Conservation (phyloP, 1,140 invertebrate species). For the Drosophila kanapiae region DNA sequence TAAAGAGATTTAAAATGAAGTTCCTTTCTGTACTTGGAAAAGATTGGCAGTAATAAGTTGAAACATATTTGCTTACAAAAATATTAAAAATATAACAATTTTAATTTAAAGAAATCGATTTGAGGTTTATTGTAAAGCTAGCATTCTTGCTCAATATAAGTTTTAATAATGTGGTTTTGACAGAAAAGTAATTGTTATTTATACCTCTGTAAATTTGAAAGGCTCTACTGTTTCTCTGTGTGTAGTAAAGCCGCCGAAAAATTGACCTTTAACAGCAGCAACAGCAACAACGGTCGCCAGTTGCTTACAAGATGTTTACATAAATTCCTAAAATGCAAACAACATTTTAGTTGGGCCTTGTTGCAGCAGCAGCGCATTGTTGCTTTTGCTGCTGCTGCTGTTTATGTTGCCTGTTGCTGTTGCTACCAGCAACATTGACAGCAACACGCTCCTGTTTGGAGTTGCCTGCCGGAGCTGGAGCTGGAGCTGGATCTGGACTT, state of each 20-base stretch:
- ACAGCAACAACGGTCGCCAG: constrained; percentile 54
- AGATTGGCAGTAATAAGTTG: no score
- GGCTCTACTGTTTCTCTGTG: constrained; percentile 3
- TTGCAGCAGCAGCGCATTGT: constrained; percentile 17
- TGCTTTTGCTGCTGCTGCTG: constrained; percentile 2
- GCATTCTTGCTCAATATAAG: no score
- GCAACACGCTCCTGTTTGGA: constrained; percentile 69
- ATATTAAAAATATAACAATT: no score
- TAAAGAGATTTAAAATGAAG: no score
- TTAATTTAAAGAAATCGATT: no score
- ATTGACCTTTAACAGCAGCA: constrained; percentile 73
- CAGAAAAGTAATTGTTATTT: background rate
- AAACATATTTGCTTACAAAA: no score
- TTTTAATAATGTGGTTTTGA: background rate
- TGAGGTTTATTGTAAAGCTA: no score
- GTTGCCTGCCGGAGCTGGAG: constrained; percentile 3
- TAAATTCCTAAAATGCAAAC: constrained; percentile 85
- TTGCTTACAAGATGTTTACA: constrained; percentile 84
- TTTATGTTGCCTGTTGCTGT: constrained; percentile 17
- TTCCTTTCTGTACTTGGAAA: no score
- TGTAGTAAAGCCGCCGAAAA: constrained; percentile 54
- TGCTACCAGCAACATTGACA: constrained; percentile 66
- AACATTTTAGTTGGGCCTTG: constrained; percentile 67
- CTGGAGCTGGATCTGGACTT: constrained; percentile 7
- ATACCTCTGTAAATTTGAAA: background rate